Conservation (phyloP, 64 coral and sea anemone species). For the Montipora foliosa region DNA sequence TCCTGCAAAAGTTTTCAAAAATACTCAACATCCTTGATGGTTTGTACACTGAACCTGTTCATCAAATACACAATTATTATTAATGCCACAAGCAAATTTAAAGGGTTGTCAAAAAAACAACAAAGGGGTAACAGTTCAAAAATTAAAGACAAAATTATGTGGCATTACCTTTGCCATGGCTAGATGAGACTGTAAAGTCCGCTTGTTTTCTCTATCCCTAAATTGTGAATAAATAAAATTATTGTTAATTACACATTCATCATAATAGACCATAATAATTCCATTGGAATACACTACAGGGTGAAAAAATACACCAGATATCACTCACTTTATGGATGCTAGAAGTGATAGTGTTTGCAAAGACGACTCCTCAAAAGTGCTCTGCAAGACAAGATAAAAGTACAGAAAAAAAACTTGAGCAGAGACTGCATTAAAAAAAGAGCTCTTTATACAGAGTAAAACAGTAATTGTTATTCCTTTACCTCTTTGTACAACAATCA, state of each 20-base stretch:
- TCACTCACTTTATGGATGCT: slow-evolving; percentile 80
- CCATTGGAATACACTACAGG: neutral
- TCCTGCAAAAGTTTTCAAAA: slow-evolving; percentile 49
- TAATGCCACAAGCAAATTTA: too few species aligned
- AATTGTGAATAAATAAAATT: neutral
- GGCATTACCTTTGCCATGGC: slow-evolving; percentile 66
- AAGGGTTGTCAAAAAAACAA: neutral
- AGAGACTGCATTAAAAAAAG: too few species aligned
- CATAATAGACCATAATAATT: neutral
- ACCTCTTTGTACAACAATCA: too few species aligned
- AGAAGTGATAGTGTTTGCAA: slow-evolving; percentile 84
- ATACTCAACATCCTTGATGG: neutral
- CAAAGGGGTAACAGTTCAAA: too few species aligned
- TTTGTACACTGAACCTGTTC: neutral
- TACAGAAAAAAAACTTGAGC: neutral
- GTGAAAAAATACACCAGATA: neutral
- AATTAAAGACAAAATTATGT: too few species aligned
- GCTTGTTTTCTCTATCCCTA: slow-evolving; percentile 75
- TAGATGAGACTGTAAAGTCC: slow-evolving; percentile 60
- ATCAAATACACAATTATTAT: too few species aligned
- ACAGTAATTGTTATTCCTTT: too few species aligned
- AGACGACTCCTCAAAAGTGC: slow-evolving; percentile 59
- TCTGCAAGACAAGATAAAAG: neutral
- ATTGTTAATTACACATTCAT: neutral
- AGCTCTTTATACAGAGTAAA: too few species aligned